phyloP scores from a whole-genome alignment of 2,888 invertebrate species.

The Nephrotoma appendiculata region DNA sequence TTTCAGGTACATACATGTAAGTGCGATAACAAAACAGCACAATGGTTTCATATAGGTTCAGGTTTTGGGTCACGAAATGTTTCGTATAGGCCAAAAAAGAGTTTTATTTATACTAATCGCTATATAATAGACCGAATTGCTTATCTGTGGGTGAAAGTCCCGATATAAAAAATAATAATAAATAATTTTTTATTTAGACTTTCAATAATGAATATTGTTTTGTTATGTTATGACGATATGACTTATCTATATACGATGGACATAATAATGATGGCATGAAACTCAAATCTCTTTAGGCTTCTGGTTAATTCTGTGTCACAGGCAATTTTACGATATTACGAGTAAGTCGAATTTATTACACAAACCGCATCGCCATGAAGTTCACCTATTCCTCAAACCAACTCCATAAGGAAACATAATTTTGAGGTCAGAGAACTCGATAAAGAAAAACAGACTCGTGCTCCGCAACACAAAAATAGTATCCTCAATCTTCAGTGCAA shows the following conservation, averaged over 20 bases:
- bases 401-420: too few species aligned
- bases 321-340: too few species aligned
- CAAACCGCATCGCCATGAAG: too few species aligned
- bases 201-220: neutral
- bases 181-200: neutral
- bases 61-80: neutral
- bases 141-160: neutral
- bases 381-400: too few species aligned
- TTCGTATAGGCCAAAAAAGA: neutral
- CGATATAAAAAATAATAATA: neutral
- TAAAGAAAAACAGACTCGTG: too few species aligned
- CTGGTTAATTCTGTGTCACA: too few species aligned
- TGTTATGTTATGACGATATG: neutral
- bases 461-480: too few species aligned
- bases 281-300: too few species aligned
- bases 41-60: neutral
- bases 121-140: neutral
- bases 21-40: neutral
- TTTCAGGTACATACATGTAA: neutral
- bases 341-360: too few species aligned
- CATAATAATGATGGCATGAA: neutral
- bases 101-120: neutral
- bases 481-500: too few species aligned
- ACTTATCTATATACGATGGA: neutral
- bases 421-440: too few species aligned